phyloP scores from a whole-genome alignment of 2,888 invertebrate species.

The Patella pellucida region DNA sequence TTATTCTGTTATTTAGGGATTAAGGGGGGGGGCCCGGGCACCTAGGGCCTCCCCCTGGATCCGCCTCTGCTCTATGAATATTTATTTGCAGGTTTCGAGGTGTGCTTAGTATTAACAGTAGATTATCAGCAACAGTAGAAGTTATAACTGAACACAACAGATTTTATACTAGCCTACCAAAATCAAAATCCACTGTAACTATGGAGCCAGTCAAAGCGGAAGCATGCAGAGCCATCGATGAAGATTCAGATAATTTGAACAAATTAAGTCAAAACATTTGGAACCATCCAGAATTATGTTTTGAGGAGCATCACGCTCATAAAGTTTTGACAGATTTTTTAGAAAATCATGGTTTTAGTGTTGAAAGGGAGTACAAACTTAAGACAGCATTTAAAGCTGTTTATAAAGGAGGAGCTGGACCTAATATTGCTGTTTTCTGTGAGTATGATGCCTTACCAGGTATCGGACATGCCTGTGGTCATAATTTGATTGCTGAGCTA shows the following conservation, averaged over 20 bases:
- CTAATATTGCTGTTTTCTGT: constrained; percentile 64
- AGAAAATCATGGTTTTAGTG: constrained; percentile 53
- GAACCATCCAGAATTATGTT: constrained; percentile 61
- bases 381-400: constrained; percentile 50
- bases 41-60: no score
- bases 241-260: constrained; percentile 37
- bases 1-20: no score
- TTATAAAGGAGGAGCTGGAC: constrained; percentile 31
- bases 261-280: constrained; percentile 55
- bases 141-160: no score
- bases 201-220: constrained; percentile 22
- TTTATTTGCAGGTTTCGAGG: no score
- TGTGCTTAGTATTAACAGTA: no score
- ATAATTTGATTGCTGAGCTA: constrained; percentile 67
- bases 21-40: no score
- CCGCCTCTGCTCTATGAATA: no score
- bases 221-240: constrained; percentile 34
- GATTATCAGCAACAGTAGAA: no score
- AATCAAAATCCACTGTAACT: neutral
- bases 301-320: constrained; percentile 58
- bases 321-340: constrained; percentile 49
- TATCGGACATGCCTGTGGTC: constrained; percentile 70
- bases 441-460: constrained; percentile 70
- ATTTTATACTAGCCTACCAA: no score
- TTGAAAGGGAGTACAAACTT: constrained; percentile 49